Evolutionary conservation across 2,797 vertebrate genomes (phyloP).

Genomic region (Hephaestus fuliginosus): DNA sequence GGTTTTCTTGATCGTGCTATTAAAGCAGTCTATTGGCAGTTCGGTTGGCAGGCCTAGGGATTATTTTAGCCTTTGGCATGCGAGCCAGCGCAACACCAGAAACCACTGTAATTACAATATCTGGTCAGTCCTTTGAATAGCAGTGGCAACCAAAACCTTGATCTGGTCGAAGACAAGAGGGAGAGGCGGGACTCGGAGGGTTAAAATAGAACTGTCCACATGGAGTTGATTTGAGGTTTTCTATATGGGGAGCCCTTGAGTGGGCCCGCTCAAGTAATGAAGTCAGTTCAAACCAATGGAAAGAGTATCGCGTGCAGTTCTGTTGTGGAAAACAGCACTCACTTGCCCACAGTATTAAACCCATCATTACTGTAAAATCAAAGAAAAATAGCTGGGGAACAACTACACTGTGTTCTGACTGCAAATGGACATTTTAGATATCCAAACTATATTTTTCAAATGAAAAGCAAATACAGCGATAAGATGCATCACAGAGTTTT

Average conservation of each 20-base stretch:
- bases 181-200: conserved; percentile 65
- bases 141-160: conserved; percentile 73
- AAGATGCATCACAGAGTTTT: conserved; percentile 18
- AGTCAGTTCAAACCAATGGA: conserved; percentile 69
- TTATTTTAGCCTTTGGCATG: conserved; percentile 79
- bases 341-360: conserved; percentile 72
- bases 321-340: conserved; percentile 64
- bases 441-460: conserved; percentile 29
- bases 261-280: conserved; percentile 70
- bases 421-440: conserved; percentile 16
- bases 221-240: conserved; percentile 86
- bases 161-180: conserved; percentile 78
- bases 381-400: conserved; percentile 29
- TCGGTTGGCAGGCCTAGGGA: conserved; percentile 61
- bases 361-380: conserved; percentile 60
- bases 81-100: conserved; percentile 76
- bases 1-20: conserved; percentile 81
- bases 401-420: conserved; percentile 27
- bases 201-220: conserved; percentile 84
- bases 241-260: conserved; percentile 75
- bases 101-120: conserved; percentile 86
- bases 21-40: conserved; percentile 78
- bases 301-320: conserved; percentile 71
- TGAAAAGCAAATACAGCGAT: conserved; percentile 38
- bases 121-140: conserved; percentile 75